Percentiles rank a stretch among this genome's conserved stretches.
These are phyloP conservation scores for Tridacna gigas DNA, from an alignment of 2,888 invertebrate species.

Conservation along the genomic window DNA sequence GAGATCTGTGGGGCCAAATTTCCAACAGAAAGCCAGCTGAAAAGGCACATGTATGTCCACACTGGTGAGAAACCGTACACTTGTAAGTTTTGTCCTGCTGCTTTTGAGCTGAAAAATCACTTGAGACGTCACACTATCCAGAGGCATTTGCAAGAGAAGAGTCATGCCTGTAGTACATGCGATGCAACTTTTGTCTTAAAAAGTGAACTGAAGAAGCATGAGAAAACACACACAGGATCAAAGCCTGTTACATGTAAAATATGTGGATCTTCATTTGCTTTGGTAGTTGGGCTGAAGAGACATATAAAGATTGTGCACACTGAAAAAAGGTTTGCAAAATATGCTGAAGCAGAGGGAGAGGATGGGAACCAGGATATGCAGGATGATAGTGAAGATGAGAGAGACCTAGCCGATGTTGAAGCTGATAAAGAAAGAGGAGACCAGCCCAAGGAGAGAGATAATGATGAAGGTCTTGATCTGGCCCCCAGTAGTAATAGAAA, in stretches of 20 bases:
- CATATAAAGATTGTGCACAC: slow-evolving; percentile 18
- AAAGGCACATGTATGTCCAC: slow-evolving; percentile 6
- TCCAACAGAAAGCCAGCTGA: slow-evolving; percentile 17
- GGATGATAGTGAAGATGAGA: not conserved
- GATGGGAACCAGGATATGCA: not conserved
- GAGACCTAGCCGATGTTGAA: not conserved
- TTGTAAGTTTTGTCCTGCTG: slow-evolving; percentile 16
- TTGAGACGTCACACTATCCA: slow-evolving; percentile 20
- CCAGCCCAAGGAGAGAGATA: not conserved
- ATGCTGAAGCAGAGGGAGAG: not conserved
- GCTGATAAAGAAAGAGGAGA: not conserved
- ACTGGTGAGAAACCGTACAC: slow-evolving; percentile 17
- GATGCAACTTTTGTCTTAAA: slow-evolving; percentile 14
- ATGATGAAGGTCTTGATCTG: not conserved
- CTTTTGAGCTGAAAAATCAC: slow-evolving; percentile 18
- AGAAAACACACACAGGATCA: slow-evolving; percentile 8
- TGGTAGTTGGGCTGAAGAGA: slow-evolving; percentile 12
- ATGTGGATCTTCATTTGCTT: slow-evolving; percentile 12
- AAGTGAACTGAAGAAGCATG: slow-evolving; percentile 23
- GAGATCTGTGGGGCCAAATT: slow-evolving; percentile 6
- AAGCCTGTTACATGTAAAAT: slow-evolving; percentile 1
- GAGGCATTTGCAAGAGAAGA: slow-evolving; percentile 20
- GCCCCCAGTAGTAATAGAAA: not conserved
- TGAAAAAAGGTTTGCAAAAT: not conserved
- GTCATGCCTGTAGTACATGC: slow-evolving; percentile 7